Evolutionary conservation across 2,888 invertebrate genomes (phyloP), one percentile per base, ranked within the genome.

Genomic region (Ophion ventricosus): DNA sequence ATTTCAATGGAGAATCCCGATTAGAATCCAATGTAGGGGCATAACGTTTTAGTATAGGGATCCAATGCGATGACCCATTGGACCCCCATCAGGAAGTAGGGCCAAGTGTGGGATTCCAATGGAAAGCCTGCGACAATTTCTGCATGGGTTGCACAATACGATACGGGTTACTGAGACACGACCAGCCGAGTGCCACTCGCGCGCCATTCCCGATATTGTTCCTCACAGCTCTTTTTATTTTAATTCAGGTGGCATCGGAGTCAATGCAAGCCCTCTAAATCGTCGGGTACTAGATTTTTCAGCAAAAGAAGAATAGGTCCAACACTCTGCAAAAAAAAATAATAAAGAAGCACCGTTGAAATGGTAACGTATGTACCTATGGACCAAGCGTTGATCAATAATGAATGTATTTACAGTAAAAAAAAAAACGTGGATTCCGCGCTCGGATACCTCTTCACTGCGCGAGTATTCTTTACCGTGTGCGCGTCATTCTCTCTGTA

Each of bases 371-470:
- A 23, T 43, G 25, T 43, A 56, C 17, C n/a, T 64, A 67, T 63
- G 56, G 59, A 85, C 82, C 88, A 88, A 86, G 87, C 88, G 35
- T 87, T 91, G 90, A 92, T 92, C 91, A 91, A 91, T 92, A 92
- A 91, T 91, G 90, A 87, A 91, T 90, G 90, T 90, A 91, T 92
- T 91, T 91, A 91, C 91, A 91, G 91, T 91, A 91, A 91, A 74
- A 74, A 74, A 91, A 91, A 91, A 74, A 74, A 74, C 20, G 17
- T 90, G 90, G 89, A 89, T 89, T 87, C 72, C 76, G 72, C 86
- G 85, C 72, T 88, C 86, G 87, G 85, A 90, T 90, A 43, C n/a
- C 40, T 82, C 69, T 61, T 67, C 43, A 64, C 35, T 76, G 72
- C 49, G 66, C 63, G 83, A 69, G n/a, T 64, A 67, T 72, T 57